Percentiles rank a stretch among this genome's conserved stretches.
phyloP scores from a whole-genome alignment of 2,113 vertebrate genomes.

The Thalassoma bifasciatum region DNA sequence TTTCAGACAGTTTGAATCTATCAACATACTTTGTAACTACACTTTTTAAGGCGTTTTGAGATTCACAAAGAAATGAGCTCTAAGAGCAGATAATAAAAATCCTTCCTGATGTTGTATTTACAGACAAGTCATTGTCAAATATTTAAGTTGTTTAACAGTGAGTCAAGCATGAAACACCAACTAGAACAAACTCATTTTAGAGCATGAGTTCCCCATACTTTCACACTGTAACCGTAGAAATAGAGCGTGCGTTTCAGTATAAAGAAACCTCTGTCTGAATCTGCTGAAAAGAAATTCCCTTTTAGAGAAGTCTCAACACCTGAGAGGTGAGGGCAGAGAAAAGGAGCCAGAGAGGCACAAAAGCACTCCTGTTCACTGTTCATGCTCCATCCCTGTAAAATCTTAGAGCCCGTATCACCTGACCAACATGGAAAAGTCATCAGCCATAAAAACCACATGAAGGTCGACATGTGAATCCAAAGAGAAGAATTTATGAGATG shows the following conservation, averaged over 20 bases:
- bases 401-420: background rate
- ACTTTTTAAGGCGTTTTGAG: no score
- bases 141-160: background rate
- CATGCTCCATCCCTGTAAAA: constrained; percentile 16
- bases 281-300: constrained; percentile 34
- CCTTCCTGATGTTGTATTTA: background rate
- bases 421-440: background rate
- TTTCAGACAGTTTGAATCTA: no score
- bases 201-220: background rate
- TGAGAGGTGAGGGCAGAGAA: constrained; percentile 25
- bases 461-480: constrained; percentile 37
- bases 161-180: background rate
- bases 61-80: no score
- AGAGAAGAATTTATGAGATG: constrained; percentile 29
- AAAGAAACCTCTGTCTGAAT: constrained; percentile 42
- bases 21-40: no score
- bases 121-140: background rate
- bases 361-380: constrained; percentile 49
- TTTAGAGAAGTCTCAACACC: constrained; percentile 53
- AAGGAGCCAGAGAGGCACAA: constrained; percentile 44
- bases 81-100: no score
- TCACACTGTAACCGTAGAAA: background rate
- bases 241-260: constrained; percentile 8
- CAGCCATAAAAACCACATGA: background rate
- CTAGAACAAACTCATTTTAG: background rate